Base-by-base conservation (phyloP, 2,113 vertebrate species). In the Potamarius usumacintae region DNA sequence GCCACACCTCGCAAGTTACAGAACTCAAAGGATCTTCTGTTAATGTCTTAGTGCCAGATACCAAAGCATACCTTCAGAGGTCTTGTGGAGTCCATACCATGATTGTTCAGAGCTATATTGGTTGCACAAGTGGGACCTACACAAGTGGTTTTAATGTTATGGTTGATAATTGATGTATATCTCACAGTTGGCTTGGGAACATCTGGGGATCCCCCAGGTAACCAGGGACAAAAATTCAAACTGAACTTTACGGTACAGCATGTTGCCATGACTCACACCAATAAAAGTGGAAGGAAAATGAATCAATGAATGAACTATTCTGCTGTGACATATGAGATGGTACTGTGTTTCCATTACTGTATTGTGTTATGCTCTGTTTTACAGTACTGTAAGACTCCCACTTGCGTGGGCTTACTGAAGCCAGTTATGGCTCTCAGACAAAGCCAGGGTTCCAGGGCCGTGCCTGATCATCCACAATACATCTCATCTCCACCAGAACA, bases 341-440 rank as follows among this genome's bases (percentile, higher is more conserved):
- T 81, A 27, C n/a, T 15, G 25, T 58, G n/a, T 30, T 18, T 81
- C 55, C 30, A 22, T 71, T 77, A 50, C 22, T 82, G 5, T 0
- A 34, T 48, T 87, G 4, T 88, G 87, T 10, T 92, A 15, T 84
- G 1, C 87, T 86, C 10, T 79, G 86, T 60, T 89, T 87, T 87
- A 76, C 92, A 95, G 95, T 91, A 84, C 92, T 94, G 90, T 93
- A 82, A 80, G 78, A 88, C 88, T 82, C 88, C 65, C 48, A 55
- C 63, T 88, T 82, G 83, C 48, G 65, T 86, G 42, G 90, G 84
- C 42, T 90, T 71, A 95, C 90, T 96, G 91, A 90, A 90, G 84
- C 84, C 94, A 63, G 89, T 94, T 91, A 97, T 98, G 97, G 96
- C 97, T 93, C 96, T 95, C 94, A 95, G 96, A 92, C 96, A 96